Evolutionary conservation across 2,888 invertebrate genomes (phyloP).

Genomic region (Trissolcus japonicus): DNA sequence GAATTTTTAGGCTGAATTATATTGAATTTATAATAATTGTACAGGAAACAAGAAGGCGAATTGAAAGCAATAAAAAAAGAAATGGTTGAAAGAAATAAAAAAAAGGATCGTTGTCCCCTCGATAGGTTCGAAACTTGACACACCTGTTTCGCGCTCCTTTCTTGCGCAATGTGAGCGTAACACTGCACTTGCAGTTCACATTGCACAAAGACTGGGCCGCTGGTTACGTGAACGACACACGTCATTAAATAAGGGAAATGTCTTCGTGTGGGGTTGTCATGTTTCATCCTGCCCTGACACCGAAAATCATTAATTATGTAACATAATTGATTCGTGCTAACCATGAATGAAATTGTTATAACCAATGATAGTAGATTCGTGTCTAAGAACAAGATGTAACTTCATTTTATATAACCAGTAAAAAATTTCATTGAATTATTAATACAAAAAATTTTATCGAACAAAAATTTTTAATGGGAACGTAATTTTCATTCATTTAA

Average conservation of each 20-base stretch:
- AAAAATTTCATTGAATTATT: not conserved
- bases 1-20: too few species aligned
- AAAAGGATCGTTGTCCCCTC: conserved; percentile 28
- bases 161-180: conserved; percentile 47
- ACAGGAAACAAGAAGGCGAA: conserved; percentile 9
- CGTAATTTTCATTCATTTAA: too few species aligned
- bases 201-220: conserved; percentile 39
- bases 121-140: conserved; percentile 52
- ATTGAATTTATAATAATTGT: conserved; percentile 8
- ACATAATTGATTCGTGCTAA: conserved; percentile 9
- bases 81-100: not conserved
- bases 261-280: conserved; percentile 27
- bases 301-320: conserved; percentile 37
- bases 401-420: not conserved
- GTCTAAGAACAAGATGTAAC: not conserved
- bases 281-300: conserved; percentile 14
- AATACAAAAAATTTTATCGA: too few species aligned
- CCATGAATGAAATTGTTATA: conserved; percentile 4
- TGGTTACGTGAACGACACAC: conserved; percentile 35
- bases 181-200: conserved; percentile 39
- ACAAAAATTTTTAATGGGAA: too few species aligned
- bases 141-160: conserved; percentile 53
- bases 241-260: conserved; percentile 48
- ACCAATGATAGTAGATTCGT: too few species aligned
- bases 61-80: not conserved